phyloP scores from a whole-genome alignment of 1,140 invertebrate species.

The Spodoptera frugiperda region DNA sequence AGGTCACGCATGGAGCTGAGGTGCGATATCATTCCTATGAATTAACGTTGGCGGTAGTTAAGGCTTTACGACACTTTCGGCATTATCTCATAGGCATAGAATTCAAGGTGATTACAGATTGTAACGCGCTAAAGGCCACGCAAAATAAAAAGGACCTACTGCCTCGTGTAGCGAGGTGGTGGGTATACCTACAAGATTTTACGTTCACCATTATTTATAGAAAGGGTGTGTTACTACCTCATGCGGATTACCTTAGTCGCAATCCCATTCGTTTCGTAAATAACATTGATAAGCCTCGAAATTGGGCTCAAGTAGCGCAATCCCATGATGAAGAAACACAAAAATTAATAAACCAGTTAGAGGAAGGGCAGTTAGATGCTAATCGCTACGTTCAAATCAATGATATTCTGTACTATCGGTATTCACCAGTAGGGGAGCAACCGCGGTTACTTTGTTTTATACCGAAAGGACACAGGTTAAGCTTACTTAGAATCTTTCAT shows the following conservation, averaged over 20 bases:
- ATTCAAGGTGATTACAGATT: slow-evolving; percentile 52
- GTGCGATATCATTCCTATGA: slow-evolving; percentile 68
- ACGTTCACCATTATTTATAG: slow-evolving; percentile 72
- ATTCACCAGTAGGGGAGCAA: slow-evolving; percentile 17
- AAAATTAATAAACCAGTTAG: not conserved
- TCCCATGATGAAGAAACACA: slow-evolving; percentile 41
- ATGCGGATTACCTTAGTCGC: slow-evolving; percentile 53
- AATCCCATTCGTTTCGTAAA: not conserved
- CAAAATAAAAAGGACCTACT: slow-evolving; percentile 66
- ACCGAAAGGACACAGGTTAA: slow-evolving; percentile 40
- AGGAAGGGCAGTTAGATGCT: slow-evolving; percentile 8
- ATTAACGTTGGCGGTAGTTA: slow-evolving; percentile 66
- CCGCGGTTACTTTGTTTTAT: slow-evolving; percentile 35
- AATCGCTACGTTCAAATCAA: slow-evolving; percentile 8
- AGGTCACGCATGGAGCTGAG: slow-evolving; percentile 59
- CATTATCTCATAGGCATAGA: slow-evolving; percentile 65
- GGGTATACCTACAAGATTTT: slow-evolving; percentile 69
- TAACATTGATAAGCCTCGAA: slow-evolving; percentile 8
- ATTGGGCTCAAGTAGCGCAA: slow-evolving; percentile 46
- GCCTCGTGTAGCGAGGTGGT: slow-evolving; percentile 66
- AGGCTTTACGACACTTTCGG: slow-evolving; percentile 64
- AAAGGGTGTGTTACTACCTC: slow-evolving; percentile 55
- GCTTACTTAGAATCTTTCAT: slow-evolving; percentile 57
- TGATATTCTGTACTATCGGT: slow-evolving; percentile 38
- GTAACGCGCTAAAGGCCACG: slow-evolving; percentile 50